These are phyloP conservation scores for Pontoporia blainvillei DNA, from an alignment of 2,113 vertebrate species.

Conservation along the genomic window DNA sequence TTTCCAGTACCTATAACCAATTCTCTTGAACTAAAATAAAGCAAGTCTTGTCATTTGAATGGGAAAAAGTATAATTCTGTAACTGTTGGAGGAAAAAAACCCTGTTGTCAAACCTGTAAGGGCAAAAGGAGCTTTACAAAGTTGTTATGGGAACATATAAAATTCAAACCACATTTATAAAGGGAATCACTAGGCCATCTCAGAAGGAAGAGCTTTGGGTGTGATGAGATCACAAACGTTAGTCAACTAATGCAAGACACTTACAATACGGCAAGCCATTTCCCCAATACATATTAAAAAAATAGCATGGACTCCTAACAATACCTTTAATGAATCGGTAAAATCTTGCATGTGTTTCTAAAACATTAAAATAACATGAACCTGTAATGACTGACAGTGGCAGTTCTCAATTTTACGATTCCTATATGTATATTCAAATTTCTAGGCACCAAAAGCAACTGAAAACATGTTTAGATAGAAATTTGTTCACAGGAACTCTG, in stretches of 20 bases:
- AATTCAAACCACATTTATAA: background rate
- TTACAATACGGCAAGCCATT: background rate
- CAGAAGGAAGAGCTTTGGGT: background rate
- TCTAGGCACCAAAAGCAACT: background rate
- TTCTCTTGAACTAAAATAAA: background rate
- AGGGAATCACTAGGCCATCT: background rate
- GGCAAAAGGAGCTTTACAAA: background rate
- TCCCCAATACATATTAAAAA: background rate
- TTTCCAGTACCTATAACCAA: background rate
- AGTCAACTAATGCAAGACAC: background rate
- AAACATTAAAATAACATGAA: background rate
- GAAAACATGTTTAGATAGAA: background rate
- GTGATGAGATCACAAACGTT: background rate
- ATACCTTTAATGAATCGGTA: background rate
- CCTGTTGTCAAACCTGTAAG: background rate
- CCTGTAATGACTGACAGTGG: background rate
- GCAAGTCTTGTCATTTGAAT: background rate
- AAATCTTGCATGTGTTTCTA: background rate
- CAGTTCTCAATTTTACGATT: background rate
- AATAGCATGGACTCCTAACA: background rate
- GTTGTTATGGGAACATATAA: background rate
- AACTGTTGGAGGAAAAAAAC: background rate
- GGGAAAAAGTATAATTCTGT: background rate
- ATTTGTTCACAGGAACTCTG: background rate
- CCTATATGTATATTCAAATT: background rate